These are phyloP conservation scores for Heliothis virescens DNA, from an alignment of 1,140 invertebrate species.

Conservation along the genomic window DNA sequence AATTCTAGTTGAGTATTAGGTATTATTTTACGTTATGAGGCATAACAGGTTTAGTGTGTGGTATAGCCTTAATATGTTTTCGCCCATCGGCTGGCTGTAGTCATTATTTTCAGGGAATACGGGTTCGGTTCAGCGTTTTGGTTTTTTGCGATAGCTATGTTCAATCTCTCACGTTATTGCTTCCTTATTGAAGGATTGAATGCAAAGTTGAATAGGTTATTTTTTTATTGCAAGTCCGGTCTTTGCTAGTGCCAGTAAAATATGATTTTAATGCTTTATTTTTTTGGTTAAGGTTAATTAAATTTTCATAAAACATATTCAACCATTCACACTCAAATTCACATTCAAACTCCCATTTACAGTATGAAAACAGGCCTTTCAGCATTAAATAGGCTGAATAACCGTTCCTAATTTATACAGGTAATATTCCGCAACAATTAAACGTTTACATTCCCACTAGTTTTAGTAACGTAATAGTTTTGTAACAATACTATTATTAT, in stretches of 20 bases:
- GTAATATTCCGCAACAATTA: neutral
- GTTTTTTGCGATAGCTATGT: conserved; percentile 7
- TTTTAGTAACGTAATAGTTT: neutral
- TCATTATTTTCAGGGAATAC: conserved; percentile 17
- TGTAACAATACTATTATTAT: conserved; percentile 25
- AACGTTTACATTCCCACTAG: neutral
- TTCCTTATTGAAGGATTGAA: conserved; percentile 4
- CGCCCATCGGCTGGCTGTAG: neutral
- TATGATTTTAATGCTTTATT: neutral
- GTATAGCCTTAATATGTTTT: neutral
- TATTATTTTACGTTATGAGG: neutral
- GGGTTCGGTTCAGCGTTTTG: neutral
- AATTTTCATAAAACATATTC: neutral
- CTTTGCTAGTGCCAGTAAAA: neutral
- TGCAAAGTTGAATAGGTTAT: conserved; percentile 4
- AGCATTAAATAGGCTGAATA: neutral
- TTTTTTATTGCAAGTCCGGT: neutral
- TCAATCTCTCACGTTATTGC: conserved; percentile 1
- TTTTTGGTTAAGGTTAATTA: neutral
- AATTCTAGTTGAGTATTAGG: too few relatives aligned
- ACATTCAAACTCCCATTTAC: too few relatives aligned
- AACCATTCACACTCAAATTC: too few relatives aligned
- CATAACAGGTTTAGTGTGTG: conserved; percentile 2
- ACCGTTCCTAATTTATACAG: neutral
- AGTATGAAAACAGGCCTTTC: too few relatives aligned